Evolutionary conservation across 2,113 vertebrate species (phyloP).

Genomic region (Pterophyllum scalare): DNA sequence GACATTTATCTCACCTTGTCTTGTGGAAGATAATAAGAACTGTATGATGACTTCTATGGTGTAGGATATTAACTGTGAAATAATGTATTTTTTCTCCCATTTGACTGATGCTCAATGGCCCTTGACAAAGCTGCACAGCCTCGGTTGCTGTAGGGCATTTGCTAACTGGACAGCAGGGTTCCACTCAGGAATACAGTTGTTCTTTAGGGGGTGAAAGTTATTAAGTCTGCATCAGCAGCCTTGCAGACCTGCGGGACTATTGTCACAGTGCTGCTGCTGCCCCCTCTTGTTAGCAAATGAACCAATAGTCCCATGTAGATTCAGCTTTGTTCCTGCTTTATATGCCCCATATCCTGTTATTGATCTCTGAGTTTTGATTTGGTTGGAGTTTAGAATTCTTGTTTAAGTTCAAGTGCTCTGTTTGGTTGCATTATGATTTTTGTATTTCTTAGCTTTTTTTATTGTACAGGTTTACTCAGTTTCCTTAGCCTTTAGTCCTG

Average conservation of each 20-base stretch:
- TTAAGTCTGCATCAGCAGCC: conserved; percentile 47
- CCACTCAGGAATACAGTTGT: not conserved
- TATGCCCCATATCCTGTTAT: not conserved
- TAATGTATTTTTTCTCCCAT: not conserved
- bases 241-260: conserved; percentile 40
- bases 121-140: not conserved
- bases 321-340: conserved; percentile 6
- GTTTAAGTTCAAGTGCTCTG: not conserved
- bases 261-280: conserved; percentile 31
- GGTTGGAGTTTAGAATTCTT: not conserved
- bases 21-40: not conserved
- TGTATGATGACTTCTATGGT: not conserved
- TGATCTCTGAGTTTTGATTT: not conserved
- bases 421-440: not conserved
- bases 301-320: conserved; percentile 33
- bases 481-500: not conserved
- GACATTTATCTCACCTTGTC: not conserved
- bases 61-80: not conserved
- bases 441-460: not conserved
- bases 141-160: conserved; percentile 22
- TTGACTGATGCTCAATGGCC: not conserved
- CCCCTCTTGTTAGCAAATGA: conserved; percentile 65
- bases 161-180: conserved; percentile 42
- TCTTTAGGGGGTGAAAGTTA: not conserved
- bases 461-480: not conserved